These are phyloP conservation scores for Chromoteleia sp. DNA, from an alignment of 2,888 invertebrate genomes.

Conservation along the genomic window DNA sequence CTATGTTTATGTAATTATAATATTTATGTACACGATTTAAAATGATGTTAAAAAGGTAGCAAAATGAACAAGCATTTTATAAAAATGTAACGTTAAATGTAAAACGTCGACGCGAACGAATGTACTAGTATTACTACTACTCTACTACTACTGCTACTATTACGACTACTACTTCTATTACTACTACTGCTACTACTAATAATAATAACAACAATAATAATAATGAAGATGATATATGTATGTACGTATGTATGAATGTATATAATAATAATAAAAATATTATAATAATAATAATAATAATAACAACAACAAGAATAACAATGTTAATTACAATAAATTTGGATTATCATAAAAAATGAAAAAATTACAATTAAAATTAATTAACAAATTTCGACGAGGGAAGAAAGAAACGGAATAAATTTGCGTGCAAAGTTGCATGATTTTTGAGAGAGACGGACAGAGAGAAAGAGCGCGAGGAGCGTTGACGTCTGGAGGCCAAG, in stretches of 20 bases:
- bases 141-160: too few relatives aligned
- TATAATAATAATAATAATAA: conserved; percentile 4
- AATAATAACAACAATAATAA: too few relatives aligned
- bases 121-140: too few relatives aligned
- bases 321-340: too few relatives aligned
- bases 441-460: conserved; percentile 42
- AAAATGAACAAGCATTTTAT: conserved; percentile 57
- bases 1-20: conserved; percentile 28
- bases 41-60: conserved; percentile 55
- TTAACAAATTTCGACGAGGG: conserved; percentile 50
- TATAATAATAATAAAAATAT: background rate
- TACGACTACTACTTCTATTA: too few relatives aligned
- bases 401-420: conserved; percentile 53
- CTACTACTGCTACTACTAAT: too few relatives aligned
- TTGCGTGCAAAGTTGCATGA: conserved; percentile 47
- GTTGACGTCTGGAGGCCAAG: conserved; percentile 52
- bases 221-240: too few relatives aligned
- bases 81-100: conserved; percentile 41
- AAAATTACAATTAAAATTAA: conserved; percentile 55
- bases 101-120: conserved; percentile 41
- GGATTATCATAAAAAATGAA: too few relatives aligned
- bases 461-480: conserved; percentile 31
- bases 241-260: too few relatives aligned
- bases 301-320: too few relatives aligned
- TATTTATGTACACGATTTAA: conserved; percentile 45